Conservation (phyloP, 2,797 vertebrate species). For the Crenuchus spilurus region DNA sequence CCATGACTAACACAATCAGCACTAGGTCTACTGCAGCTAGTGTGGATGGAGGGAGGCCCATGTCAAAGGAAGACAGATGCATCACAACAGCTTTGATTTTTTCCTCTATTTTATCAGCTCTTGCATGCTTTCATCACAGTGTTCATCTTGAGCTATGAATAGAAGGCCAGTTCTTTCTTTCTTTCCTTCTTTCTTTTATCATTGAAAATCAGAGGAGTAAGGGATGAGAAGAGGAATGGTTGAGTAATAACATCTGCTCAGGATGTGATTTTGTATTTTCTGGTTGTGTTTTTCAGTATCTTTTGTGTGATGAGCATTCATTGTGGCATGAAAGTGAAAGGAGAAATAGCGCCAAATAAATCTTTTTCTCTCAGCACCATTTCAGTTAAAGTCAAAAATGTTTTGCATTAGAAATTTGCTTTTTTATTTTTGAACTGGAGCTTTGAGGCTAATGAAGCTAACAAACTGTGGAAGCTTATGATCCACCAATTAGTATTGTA, state of each 20-base stretch:
- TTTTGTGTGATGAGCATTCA: neutral
- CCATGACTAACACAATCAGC: conserved; percentile 43
- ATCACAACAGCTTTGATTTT: conserved; percentile 15
- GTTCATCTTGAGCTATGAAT: conserved; percentile 37
- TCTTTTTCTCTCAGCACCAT: neutral
- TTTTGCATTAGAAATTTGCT: neutral
- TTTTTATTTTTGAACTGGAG: neutral
- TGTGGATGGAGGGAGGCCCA: conserved; percentile 20
- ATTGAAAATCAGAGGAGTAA: neutral
- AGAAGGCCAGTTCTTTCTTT: conserved; percentile 10
- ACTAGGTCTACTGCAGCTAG: conserved; percentile 7
- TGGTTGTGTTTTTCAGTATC: neutral
- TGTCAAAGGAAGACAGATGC: conserved; percentile 23
- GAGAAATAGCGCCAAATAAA: neutral
- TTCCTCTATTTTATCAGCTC: conserved; percentile 10
- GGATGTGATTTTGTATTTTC: neutral
- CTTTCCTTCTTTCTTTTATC: neutral
- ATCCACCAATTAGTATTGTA: neutral
- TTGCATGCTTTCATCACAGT: conserved; percentile 23
- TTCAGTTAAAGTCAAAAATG: neutral
- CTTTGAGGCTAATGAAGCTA: neutral
- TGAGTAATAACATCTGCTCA: neutral
- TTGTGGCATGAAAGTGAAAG: neutral
- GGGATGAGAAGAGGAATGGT: neutral
- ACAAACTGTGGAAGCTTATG: too few species aligned